Base-by-base conservation (phyloP, 1,140 invertebrate genomes). In the Galendromus occidentalis region DNA sequence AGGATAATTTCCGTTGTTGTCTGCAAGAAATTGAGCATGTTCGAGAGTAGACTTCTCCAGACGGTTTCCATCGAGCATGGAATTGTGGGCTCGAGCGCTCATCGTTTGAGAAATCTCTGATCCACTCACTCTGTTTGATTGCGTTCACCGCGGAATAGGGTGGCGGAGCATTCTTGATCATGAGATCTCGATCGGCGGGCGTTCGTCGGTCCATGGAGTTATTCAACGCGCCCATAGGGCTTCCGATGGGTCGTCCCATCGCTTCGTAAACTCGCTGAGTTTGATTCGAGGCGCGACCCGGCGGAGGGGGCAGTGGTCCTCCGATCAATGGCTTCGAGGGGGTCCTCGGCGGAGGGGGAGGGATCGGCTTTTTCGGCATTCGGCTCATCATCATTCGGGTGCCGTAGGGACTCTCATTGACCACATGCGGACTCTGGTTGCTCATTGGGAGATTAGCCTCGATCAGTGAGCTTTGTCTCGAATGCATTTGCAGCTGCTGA, bases 281-380 rank as follows among this genome's bases (percentile, higher is more conserved):
- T 29, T 18, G 25, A 29, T 25, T 25, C 14, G 51, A 17, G 22
- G 25, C 20, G n/a, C 51, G 25, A 33, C 25, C 51, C 22, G 25
- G 25, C 20, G 51, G 51, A 14, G 51, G 51, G 33, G 33, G 33
- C 33, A 39, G 9, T 9, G 33, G 33, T 39, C 33, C 33, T 17
- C 51, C 51, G n/a, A 59, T 33, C 25, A 25, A 17, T 17, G 51
- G 51, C 51, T 59, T 59, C 33, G 51, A 59, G 25, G 51, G 51
- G 14, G 51, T 59, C 59, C 7, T 69, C 64, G 7, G 70, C 70
- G 2, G 72, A 69, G 66, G 74, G 70, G 2, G 71, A 72, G 17
- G 74, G 67, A 66, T 75, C 74, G 55, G 70, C 69, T 68, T 72
- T 73, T 68, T 75, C 73, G 4, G 74, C 69, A 65, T 67, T 14